phyloP scores from a whole-genome alignment of 2,113 vertebrate genomes.

The Piaya cayana region DNA sequence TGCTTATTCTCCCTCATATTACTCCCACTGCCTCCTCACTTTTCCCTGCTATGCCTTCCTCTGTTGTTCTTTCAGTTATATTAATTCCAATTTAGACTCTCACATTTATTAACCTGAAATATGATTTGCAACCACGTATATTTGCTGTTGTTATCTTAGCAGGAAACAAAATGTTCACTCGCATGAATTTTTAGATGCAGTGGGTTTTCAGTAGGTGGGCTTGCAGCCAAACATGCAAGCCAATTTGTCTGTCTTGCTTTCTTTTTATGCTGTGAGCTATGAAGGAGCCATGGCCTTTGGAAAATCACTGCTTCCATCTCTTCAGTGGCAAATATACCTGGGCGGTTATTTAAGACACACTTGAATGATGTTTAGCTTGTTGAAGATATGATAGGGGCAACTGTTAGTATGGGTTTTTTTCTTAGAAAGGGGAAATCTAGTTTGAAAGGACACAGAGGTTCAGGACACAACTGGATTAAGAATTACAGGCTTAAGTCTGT shows the following conservation, averaged over 20 bases:
- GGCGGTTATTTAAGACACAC: neutral
- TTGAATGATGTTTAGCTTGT: neutral
- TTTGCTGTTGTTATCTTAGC: neutral
- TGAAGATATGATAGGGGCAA: neutral
- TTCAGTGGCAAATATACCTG: neutral
- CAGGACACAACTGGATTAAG: neutral
- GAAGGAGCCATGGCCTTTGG: neutral
- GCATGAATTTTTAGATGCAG: neutral
- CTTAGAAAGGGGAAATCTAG: neutral
- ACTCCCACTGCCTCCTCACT: neutral
- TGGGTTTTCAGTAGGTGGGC: neutral
- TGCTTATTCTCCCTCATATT: conserved; percentile 14
- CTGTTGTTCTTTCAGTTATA: neutral
- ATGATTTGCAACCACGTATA: neutral
- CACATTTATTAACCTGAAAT: conserved; percentile 12
- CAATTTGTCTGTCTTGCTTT: neutral
- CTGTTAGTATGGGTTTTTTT: neutral
- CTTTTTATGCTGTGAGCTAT: neutral
- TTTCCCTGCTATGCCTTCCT: neutral
- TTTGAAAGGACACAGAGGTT: neutral
- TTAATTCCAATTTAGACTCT: neutral
- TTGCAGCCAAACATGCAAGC: neutral
- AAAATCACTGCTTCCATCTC: neutral
- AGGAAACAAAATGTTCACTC: neutral
- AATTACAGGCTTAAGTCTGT: neutral